Conservation (phyloP, 2,888 invertebrate genomes). For the Dynastes hyllus region DNA sequence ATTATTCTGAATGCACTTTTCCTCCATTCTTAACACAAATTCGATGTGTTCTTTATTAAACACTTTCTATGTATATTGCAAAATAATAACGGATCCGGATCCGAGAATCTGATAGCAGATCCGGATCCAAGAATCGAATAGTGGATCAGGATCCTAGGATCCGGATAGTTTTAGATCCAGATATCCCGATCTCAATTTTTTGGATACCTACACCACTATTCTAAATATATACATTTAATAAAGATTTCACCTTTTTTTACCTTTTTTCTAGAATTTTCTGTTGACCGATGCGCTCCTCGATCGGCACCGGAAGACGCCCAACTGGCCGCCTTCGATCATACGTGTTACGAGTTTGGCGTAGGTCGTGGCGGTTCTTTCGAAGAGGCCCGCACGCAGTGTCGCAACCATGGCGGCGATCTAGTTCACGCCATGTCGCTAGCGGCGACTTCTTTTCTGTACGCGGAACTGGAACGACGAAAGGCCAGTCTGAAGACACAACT, state of each 20-base stretch:
- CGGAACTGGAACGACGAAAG: slow-evolving; percentile 88
- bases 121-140: no score
- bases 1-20: no score
- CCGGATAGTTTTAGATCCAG: no score
- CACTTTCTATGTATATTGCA: no score
- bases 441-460: slow-evolving; percentile 80
- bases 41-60: no score
- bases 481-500: slow-evolving; percentile 87
- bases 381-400: slow-evolving; percentile 85
- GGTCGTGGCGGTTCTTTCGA: slow-evolving; percentile 88
- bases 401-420: slow-evolving; percentile 79
- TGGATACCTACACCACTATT: no score
- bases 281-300: slow-evolving; percentile 85
- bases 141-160: no score
- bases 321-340: slow-evolving; percentile 87
- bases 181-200: no score
- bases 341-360: slow-evolving; percentile 92
- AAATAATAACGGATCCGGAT: no score
- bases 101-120: no score
- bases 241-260: background rate
- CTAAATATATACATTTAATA: background rate
- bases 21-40: no score
- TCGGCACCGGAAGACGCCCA: slow-evolving; percentile 86
- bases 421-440: slow-evolving; percentile 77
- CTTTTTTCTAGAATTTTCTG: slow-evolving; percentile 82